phyloP scores from a whole-genome alignment of 2,797 vertebrate species.

The Apogon hyalosoma region DNA sequence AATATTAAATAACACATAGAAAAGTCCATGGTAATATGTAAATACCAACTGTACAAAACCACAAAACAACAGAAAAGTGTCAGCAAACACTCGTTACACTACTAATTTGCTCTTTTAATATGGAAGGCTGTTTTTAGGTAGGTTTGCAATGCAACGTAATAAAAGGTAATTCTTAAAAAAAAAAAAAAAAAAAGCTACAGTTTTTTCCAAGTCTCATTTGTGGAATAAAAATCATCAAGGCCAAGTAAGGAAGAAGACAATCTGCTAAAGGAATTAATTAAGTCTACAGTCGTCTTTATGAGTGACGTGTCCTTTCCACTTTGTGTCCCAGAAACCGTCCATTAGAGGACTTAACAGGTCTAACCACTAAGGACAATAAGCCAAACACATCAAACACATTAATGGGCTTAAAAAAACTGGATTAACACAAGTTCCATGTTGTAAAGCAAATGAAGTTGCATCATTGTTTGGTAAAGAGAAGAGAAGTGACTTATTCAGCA shows the following conservation, averaged over 20 bases:
- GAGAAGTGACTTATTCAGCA: conserved; percentile 43
- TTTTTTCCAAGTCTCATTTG: conserved; percentile 6
- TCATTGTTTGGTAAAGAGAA: conserved; percentile 39
- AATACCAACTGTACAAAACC: conserved; percentile 65
- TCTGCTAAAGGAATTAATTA: conserved; percentile 46
- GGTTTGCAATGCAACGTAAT: conserved; percentile 16
- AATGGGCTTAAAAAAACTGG: conserved; percentile 38
- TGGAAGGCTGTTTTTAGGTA: conserved; percentile 2
- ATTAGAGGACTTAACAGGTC: conserved; percentile 56
- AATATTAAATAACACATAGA: conserved; percentile 77
- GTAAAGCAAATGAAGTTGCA: conserved; percentile 55
- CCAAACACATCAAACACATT: conserved; percentile 60
- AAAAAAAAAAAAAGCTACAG: neutral
- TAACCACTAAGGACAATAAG: conserved; percentile 44
- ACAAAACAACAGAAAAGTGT: conserved; percentile 53
- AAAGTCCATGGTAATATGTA: conserved; percentile 59
- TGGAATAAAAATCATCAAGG: conserved; percentile 7
- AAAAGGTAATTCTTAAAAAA: conserved; percentile 11
- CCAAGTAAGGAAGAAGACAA: conserved; percentile 12
- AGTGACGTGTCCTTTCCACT: conserved; percentile 52
- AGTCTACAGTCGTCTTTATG: conserved; percentile 47
- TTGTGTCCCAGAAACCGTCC: conserved; percentile 54
- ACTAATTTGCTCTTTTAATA: conserved; percentile 11
- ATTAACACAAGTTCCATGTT: conserved; percentile 50
- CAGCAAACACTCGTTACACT: conserved; percentile 45